Evolutionary conservation across 2,113 vertebrate species (phyloP), one percentile per base, ranked within the genome.

Genomic region (Myocastor coypus): DNA sequence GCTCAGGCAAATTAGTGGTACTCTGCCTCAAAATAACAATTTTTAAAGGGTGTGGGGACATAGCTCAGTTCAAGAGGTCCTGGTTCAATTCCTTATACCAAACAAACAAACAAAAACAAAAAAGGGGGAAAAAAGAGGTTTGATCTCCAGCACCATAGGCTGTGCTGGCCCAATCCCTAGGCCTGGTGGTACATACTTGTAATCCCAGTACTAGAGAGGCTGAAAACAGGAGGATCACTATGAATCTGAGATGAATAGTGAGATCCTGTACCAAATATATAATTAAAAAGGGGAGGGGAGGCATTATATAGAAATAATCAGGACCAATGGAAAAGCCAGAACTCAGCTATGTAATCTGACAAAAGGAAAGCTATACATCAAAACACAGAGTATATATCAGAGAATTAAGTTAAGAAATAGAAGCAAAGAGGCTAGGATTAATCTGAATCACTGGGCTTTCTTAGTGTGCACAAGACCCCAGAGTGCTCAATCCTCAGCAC

Each of bases 401-500:
- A 81, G 28, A 90, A 92, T 57, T 87, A 69, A 92, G 57, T 78
- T 92, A 93, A 57, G n/a, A 73, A 92, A 78, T 52, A 26, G 3
- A 94, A 73, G 26, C 10, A 73, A 75, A 42, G 28, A 77, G 40
- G 42, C 42, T 46, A 77, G 24, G 26, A 46, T 30, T 17, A 30
- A 30, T 50, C 16, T 77, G 26, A 28, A 46, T 16, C 73, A 50
- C 13, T 46, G 73, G 40, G 30, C 42, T 78, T 50, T 46, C 42
- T 32, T 46, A 32, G 75, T 28, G 30, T 32, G 13, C 26, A 7
- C 73, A 50, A 77, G 24, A 77, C 22, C 5, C 26, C 6, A 77
- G 10, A 12, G 32, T 19, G 32, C 42, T 78, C 42, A 78, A 78
- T 50, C 11, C 28, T 78, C 28, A 50, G 28, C 14, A 78, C 42